These are phyloP conservation scores for Drosophila mimica DNA, from an alignment of 2,888 invertebrate species.

Conservation along the genomic window DNA sequence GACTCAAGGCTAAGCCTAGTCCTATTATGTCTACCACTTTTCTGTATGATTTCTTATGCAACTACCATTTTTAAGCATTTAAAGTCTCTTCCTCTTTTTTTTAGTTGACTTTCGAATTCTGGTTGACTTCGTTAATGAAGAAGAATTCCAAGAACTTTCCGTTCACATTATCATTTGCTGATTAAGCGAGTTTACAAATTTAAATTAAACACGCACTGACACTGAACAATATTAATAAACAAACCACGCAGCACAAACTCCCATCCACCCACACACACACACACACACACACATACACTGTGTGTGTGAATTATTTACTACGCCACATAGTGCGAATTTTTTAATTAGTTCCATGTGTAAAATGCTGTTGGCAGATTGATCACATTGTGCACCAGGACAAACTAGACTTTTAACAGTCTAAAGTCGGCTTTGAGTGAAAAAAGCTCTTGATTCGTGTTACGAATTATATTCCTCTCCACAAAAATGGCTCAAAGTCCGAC, in stretches of 20 bases:
- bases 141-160: slow-evolving; percentile 21
- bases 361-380: slow-evolving; percentile 52
- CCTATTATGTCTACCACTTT: not conserved
- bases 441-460: not conserved
- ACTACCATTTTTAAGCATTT: not conserved
- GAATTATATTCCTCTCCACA: too few relatives aligned
- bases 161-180: slow-evolving; percentile 23
- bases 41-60: not conserved
- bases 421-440: not conserved
- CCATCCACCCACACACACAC: not conserved
- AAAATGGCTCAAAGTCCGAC: too few relatives aligned
- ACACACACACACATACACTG: not conserved
- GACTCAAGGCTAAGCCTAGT: not conserved
- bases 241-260: not conserved
- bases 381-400: slow-evolving; percentile 20
- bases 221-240: slow-evolving; percentile 2
- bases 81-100: not conserved
- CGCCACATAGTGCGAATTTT: slow-evolving; percentile 34
- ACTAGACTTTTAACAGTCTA: slow-evolving; percentile 24
- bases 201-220: slow-evolving; percentile 15
- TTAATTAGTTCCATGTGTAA: slow-evolving; percentile 32
- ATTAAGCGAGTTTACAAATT: slow-evolving; percentile 24
- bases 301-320: slow-evolving; percentile 30
- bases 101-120: not conserved
- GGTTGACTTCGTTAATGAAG: not conserved